These are phyloP conservation scores for Eretmochelys imbricata DNA, from an alignment of 2,113 vertebrate genomes.

Conservation along the genomic window DNA sequence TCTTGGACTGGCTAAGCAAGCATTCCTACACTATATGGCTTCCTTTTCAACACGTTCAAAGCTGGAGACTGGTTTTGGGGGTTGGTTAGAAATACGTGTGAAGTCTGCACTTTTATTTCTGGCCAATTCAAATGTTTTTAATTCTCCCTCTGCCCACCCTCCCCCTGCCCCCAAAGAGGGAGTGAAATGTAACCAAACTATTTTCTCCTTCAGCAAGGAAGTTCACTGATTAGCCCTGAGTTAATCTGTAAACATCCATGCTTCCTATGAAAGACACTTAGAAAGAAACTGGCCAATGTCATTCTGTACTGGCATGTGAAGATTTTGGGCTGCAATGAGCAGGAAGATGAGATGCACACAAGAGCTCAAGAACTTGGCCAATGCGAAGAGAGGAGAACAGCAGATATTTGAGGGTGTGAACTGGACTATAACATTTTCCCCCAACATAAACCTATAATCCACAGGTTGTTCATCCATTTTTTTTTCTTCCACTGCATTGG, in stretches of 20 bases:
- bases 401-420: constrained; percentile 68
- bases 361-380: constrained; percentile 56
- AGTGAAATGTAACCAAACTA: constrained; percentile 76
- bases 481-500: constrained; percentile 69
- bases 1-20: constrained; percentile 86
- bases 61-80: constrained; percentile 84
- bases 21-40: constrained; percentile 95
- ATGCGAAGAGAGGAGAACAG: constrained; percentile 28
- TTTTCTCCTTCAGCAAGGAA: constrained; percentile 79
- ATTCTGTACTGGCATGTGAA: constrained; percentile 50
- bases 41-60: constrained; percentile 93
- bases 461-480: constrained; percentile 72
- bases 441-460: constrained; percentile 74
- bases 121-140: constrained; percentile 95
- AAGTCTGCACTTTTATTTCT: constrained; percentile 87
- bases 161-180: neutral
- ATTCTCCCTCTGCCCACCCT: constrained; percentile 38
- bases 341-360: constrained; percentile 11
- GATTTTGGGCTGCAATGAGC: constrained; percentile 39
- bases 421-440: constrained; percentile 56
- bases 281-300: constrained; percentile 75
- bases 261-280: constrained; percentile 79
- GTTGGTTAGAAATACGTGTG: constrained; percentile 91
- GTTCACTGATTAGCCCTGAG: constrained; percentile 75
- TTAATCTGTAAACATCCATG: constrained; percentile 78